A percentile compares a stretch with the other conserved stretches of the same genome.
Evolutionary conservation across 2,888 invertebrate species (phyloP).

Genomic region (Caenorhabditis macrosperma): DNA sequence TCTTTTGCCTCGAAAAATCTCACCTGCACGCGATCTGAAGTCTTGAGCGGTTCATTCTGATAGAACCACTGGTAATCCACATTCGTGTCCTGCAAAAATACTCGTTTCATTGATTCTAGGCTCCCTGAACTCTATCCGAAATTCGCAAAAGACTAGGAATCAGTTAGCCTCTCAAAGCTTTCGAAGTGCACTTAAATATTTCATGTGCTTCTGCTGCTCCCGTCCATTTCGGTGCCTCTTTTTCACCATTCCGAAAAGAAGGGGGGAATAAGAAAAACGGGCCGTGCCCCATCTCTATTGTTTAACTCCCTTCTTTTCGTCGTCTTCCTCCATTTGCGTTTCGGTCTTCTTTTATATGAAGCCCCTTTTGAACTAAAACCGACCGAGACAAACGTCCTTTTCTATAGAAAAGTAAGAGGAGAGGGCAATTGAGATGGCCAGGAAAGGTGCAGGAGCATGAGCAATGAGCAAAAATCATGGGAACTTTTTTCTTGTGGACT

Average conservation of each 20-base stretch:
- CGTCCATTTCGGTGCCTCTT: constrained; percentile 22
- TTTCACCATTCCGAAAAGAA: constrained; percentile 31
- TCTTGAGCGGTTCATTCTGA: constrained; percentile 69
- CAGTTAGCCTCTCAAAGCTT: constrained; percentile 44
- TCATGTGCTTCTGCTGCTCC: constrained; percentile 42
- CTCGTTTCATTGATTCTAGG: neutral
- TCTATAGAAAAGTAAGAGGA: constrained; percentile 6
- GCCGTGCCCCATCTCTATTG: constrained; percentile 52
- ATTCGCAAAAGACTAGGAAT: constrained; percentile 2
- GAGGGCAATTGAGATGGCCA: constrained; percentile 21
- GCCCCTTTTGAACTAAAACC: constrained; percentile 32
- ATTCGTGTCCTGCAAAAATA: constrained; percentile 71
- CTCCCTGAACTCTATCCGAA: neutral
- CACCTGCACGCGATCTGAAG: constrained; percentile 61
- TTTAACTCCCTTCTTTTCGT: constrained; percentile 44
- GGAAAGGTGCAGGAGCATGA: neutral
- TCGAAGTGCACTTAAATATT: constrained; percentile 65
- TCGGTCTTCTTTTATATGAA: constrained; percentile 31
- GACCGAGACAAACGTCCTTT: neutral
- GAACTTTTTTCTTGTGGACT: neutral
- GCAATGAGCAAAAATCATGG: constrained; percentile 4
- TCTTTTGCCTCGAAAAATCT: neutral
- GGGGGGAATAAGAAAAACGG: neutral
- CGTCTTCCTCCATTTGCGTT: constrained; percentile 21
- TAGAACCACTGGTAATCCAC: constrained; percentile 71